Conservation (phyloP, 2,113 vertebrate genomes). For the Pongo abelii region DNA sequence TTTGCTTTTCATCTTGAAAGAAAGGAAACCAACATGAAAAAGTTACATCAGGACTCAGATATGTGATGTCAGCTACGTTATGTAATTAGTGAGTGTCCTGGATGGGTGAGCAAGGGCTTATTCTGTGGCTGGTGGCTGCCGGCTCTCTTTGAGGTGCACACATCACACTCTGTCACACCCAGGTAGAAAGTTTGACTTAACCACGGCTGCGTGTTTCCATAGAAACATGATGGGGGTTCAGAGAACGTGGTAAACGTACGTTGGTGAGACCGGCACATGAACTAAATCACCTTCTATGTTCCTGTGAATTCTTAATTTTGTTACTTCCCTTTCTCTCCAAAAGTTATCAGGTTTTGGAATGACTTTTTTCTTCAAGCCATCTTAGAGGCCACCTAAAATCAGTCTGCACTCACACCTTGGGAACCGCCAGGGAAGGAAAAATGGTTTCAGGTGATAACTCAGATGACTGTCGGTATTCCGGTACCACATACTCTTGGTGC, state of each 20-base stretch:
- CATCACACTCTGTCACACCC: not conserved
- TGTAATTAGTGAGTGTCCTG: not conserved
- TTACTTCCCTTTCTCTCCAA: not conserved
- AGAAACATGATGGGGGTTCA: not conserved
- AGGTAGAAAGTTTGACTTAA: not conserved
- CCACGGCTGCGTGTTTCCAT: not conserved
- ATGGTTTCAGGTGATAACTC: not conserved
- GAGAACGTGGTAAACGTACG: not conserved
- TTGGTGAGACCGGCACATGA: not conserved
- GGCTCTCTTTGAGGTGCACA: not conserved
- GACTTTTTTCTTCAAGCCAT: not conserved
- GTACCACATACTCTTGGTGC: fast-evolving
- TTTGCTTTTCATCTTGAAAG: not conserved
- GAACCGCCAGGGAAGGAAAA: fast-evolving
- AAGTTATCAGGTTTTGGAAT: not conserved
- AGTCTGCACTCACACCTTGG: fast-evolving
- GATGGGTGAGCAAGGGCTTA: not conserved
- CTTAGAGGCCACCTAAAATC: not conserved
- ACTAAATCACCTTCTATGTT: not conserved
- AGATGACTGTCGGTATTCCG: fast-evolving
- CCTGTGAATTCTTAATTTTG: not conserved
- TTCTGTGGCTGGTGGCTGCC: not conserved
- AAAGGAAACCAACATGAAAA: not conserved
- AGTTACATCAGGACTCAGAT: not conserved
- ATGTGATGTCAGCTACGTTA: fast-evolving